A percentile compares a stretch with the other conserved stretches of the same genome.
phyloP scores from a whole-genome alignment of 2,797 vertebrate genomes.

The Gila robusta region DNA sequence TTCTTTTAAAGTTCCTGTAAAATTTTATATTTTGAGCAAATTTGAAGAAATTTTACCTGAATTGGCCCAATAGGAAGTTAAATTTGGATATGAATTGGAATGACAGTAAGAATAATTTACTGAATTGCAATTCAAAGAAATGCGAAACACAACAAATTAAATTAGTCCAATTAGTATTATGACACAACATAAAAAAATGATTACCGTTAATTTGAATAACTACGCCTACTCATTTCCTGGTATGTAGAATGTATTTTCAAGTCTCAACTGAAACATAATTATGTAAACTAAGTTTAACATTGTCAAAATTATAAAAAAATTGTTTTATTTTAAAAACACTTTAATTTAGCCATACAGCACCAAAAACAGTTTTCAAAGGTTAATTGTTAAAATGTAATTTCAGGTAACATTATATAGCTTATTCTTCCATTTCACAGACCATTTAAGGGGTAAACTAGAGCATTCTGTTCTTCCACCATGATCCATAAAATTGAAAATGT shows the following conservation, averaged over 20 bases:
- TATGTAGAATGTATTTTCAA: background rate
- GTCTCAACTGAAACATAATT: background rate
- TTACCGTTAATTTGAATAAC: background rate
- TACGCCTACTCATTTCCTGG: background rate
- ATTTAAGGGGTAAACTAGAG: background rate
- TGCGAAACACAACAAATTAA: background rate
- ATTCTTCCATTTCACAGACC: background rate
- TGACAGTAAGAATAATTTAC: background rate
- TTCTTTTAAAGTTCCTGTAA: background rate
- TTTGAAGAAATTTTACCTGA: background rate
- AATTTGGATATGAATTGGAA: background rate
- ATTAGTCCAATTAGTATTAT: background rate
- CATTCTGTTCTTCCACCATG: background rate
- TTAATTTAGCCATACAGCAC: background rate
- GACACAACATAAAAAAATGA: background rate
- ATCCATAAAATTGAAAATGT: background rate
- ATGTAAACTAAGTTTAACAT: background rate
- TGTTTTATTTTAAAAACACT: background rate
- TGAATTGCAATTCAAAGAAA: background rate
- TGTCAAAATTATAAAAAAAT: background rate
- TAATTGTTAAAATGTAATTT: background rate
- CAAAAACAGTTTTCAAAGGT: background rate
- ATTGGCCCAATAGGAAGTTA: background rate
- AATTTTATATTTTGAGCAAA: background rate
- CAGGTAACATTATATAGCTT: background rate